Percentiles rank a stretch among this genome's conserved stretches.
These are phyloP conservation scores for Micronycteris hirsuta DNA, from an alignment of 2,113 vertebrate species.

Conservation along the genomic window DNA sequence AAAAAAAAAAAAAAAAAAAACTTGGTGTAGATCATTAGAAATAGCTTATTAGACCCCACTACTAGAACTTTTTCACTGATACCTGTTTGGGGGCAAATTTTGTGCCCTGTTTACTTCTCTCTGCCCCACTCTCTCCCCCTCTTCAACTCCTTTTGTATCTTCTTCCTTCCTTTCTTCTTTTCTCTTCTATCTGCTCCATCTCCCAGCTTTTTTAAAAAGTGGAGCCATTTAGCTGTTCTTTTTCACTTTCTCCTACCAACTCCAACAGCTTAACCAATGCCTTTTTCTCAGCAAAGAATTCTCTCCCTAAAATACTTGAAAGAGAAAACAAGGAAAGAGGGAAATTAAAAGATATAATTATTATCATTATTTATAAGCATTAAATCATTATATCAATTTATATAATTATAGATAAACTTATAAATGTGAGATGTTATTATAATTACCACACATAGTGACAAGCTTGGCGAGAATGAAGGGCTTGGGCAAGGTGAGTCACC, in stretches of 20 bases:
- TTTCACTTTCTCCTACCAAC: not conserved
- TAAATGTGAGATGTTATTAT: not conserved
- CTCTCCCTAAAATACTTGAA: conserved; percentile 2
- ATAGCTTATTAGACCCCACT: not conserved
- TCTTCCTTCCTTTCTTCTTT: not conserved
- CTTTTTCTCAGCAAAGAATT: not conserved
- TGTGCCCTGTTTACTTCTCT: not conserved
- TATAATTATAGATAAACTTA: not conserved
- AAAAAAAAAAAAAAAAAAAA: not conserved
- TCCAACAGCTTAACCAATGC: not conserved
- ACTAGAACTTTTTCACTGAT: not conserved
- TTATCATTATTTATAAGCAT: not conserved
- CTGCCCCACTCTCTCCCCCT: not conserved
- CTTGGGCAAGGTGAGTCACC: not conserved
- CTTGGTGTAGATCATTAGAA: not conserved
- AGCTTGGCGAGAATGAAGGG: not conserved
- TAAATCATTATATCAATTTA: not conserved
- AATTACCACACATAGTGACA: not conserved
- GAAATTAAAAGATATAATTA: not conserved
- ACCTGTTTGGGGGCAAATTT: not conserved
- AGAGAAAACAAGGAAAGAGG: not conserved
- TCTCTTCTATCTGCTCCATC: not conserved
- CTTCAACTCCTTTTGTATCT: not conserved
- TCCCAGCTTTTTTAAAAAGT: not conserved
- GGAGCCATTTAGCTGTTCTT: not conserved